phyloP scores from a whole-genome alignment of 2,113 vertebrate genomes.

The Hassar affinis region DNA sequence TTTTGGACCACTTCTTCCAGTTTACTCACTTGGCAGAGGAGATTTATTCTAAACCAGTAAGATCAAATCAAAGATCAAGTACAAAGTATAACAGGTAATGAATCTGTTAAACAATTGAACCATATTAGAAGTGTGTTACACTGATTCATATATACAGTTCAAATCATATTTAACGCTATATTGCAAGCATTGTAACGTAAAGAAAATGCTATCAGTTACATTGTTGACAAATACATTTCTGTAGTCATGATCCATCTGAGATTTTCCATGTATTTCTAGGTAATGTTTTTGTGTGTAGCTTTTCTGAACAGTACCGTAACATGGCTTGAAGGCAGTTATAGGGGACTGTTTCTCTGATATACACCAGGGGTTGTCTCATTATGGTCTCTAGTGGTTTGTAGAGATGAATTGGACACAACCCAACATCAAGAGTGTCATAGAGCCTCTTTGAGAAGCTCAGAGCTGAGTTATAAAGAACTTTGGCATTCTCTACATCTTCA shows the following conservation, averaged over 20 bases:
- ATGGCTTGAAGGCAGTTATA: slow-evolving; percentile 73
- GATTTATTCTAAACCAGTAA: slow-evolving; percentile 66
- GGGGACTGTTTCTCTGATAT: slow-evolving; percentile 67
- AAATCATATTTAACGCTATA: neutral
- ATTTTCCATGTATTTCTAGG: neutral
- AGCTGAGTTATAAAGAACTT: slow-evolving; percentile 75
- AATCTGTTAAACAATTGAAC: neutral
- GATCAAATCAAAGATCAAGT: neutral
- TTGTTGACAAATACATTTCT: too few relatives aligned
- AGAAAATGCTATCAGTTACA: neutral
- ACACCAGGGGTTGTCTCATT: slow-evolving; percentile 65
- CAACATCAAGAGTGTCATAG: slow-evolving; percentile 72
- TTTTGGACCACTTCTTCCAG: slow-evolving; percentile 68
- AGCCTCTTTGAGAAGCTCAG: slow-evolving; percentile 73
- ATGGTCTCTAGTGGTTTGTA: slow-evolving; percentile 64
- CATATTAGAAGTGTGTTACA: neutral
- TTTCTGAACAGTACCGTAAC: slow-evolving; percentile 65
- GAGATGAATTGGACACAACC: slow-evolving; percentile 71
- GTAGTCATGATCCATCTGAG: neutral
- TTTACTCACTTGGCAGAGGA: slow-evolving; percentile 63
- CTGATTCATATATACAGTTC: neutral
- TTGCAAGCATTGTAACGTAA: neutral
- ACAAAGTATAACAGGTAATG: neutral
- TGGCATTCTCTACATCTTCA: slow-evolving; percentile 55
- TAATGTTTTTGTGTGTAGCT: neutral